A percentile compares a stretch with the other conserved stretches of the same genome.
Evolutionary conservation across 2,888 invertebrate species (phyloP).

Genomic region (Ceriagrion tenellum): DNA sequence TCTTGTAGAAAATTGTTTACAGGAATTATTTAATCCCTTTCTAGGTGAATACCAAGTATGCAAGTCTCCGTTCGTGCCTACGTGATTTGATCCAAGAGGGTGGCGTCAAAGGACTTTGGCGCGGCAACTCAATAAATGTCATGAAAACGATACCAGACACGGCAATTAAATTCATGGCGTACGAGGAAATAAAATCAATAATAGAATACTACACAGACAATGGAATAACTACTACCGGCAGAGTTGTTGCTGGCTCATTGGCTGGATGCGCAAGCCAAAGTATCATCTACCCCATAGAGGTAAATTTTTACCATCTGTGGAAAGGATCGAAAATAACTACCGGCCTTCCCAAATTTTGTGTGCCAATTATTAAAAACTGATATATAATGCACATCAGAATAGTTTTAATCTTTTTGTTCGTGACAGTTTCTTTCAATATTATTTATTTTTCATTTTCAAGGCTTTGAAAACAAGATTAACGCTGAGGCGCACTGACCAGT

Average conservation of each 20-base stretch:
- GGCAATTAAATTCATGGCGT: slow-evolving; percentile 98
- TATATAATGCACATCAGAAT: slow-evolving; percentile 1
- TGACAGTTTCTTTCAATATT: too few relatives aligned
- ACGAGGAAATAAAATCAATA: slow-evolving; percentile 95
- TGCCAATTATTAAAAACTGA: not conserved
- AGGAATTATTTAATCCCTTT: slow-evolving; percentile 73
- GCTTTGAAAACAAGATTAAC: slow-evolving; percentile 98
- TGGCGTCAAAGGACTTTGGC: slow-evolving; percentile 94
- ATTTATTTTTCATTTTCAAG: slow-evolving; percentile 75
- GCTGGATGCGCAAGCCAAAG: slow-evolving; percentile 98
- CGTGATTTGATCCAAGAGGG: slow-evolving; percentile 95
- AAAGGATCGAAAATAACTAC: too few relatives aligned
- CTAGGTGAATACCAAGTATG: slow-evolving; percentile 93
- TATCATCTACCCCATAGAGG: slow-evolving; percentile 98
- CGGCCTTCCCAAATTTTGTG: not conserved
- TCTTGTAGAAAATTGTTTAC: too few relatives aligned
- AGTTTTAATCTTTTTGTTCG: not conserved
- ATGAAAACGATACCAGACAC: slow-evolving; percentile 99
- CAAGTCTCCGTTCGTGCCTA: slow-evolving; percentile 82
- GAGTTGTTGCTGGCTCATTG: slow-evolving; percentile 95
- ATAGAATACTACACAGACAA: slow-evolving; percentile 89
- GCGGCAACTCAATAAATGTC: slow-evolving; percentile 99
- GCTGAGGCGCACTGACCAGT: slow-evolving; percentile 96
- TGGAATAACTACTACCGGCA: slow-evolving; percentile 91
- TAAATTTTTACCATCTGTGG: slow-evolving; percentile 74